Evolutionary conservation across 2,113 vertebrate genomes (phyloP), one percentile per base, ranked within the genome.

Genomic region (Pseudopodoces humilis): DNA sequence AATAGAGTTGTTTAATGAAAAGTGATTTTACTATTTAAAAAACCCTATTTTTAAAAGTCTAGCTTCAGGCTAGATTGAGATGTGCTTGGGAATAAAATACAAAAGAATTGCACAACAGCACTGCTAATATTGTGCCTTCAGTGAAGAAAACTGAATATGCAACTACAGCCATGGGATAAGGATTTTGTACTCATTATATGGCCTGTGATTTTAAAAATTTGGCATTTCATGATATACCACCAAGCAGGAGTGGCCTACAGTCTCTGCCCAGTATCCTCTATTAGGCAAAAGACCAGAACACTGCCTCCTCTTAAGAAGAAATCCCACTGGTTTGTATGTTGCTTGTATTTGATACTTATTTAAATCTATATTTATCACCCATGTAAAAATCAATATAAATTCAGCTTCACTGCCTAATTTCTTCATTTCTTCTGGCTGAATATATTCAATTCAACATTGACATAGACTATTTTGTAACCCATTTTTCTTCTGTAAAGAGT

Each of bases 51-150:
- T 39, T 39, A 39, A 39, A 39, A 39, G 39, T 39, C 39, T 39
- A 62, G n/a, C 74, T 64, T 86, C 30, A 62, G 46, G 55, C 23
- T 80, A 52, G 28, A 49, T 44, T 49, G 62, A 86, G 37, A 25
- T 88, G 27, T 68, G 58, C 95, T 93, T 77, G 79, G 35, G 50
- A 85, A 55, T 50, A 79, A 91, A 65, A 79, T 70, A 72, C 43
- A 90, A 77, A 91, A 87, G 49, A 27, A 13, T 21, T n/a, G 39
- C 27, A 83, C 39, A 80, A 44, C 35, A 41, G 13, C 35, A 70
- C 35, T 37, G 35, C 31, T 77, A 63, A 79, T 72, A 76, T 55
- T 83, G 50, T 86, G 53, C 46, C 53, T 80, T 49, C 33, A 67
- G 43, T 74, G 49, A 77, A 4, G 80, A 82, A 88, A 85, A 59